Evolutionary conservation across 2,888 invertebrate species (phyloP).

Genomic region (Diabrotica balteata): DNA sequence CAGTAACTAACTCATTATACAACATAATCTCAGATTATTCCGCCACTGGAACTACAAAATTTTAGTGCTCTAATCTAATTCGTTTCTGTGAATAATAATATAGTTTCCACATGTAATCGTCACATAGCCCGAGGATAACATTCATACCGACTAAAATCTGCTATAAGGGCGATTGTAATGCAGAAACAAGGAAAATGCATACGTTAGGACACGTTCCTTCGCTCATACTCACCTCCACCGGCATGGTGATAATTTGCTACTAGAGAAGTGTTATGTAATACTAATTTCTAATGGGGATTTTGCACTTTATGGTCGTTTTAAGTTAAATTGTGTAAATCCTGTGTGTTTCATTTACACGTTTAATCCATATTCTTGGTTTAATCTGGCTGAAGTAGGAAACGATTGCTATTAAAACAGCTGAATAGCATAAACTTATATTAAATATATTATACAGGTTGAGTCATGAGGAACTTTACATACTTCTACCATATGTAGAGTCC

Average conservation of each 20-base stretch:
- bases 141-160: constrained; percentile 11
- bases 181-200: constrained; percentile 32
- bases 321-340: no score
- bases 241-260: constrained; percentile 18
- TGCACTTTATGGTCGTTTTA: not conserved
- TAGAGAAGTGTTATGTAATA: constrained; percentile 26
- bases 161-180: constrained; percentile 17
- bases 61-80: constrained; percentile 23
- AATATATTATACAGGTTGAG: no score
- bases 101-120: constrained; percentile 25
- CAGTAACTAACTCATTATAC: no score
- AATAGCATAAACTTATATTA: no score
- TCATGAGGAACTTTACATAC: no score
- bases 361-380: no score
- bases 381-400: no score
- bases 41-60: not conserved
- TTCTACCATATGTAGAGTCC: no score
- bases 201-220: constrained; percentile 24
- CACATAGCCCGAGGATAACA: constrained; percentile 15
- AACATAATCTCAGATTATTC: not conserved
- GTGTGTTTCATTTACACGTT: no score
- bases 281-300: constrained; percentile 20
- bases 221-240: constrained; percentile 11
- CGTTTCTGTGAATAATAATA: constrained; percentile 27
- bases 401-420: no score